phyloP scores from a whole-genome alignment of 2,113 vertebrate species.

The Periophthalmodon schlosseri region DNA sequence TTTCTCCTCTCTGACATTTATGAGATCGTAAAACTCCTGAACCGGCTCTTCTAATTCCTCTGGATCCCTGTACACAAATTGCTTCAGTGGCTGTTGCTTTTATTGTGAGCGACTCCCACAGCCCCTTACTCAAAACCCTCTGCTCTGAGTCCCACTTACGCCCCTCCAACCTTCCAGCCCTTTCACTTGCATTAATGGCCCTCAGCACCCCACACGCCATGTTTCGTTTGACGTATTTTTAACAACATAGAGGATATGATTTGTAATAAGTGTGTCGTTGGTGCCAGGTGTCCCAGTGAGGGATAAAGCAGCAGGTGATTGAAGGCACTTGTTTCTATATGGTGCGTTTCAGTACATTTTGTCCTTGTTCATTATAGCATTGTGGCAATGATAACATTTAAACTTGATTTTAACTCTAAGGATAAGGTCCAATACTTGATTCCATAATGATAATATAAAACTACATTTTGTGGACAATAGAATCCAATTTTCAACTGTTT shows the following conservation, averaged over 20 bases:
- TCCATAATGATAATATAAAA: no score
- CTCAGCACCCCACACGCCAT: constrained; percentile 15
- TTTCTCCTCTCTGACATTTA: constrained; percentile 38
- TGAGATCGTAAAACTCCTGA: constrained; percentile 39
- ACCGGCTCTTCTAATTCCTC: constrained; percentile 36
- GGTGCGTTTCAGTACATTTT: neutral
- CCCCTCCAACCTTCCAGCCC: constrained; percentile 1
- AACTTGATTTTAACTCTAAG: no score
- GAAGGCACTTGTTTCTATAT: neutral
- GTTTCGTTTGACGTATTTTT: constrained; percentile 36
- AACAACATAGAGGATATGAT: constrained; percentile 13
- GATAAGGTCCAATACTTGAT: no score
- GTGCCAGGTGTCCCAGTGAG: constrained; percentile 28
- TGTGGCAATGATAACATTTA: no score
- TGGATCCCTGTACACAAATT: neutral
- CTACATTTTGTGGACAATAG: no score
- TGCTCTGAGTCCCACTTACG: neutral
- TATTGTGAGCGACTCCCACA: neutral
- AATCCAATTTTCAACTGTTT: no score
- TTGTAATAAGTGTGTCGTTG: constrained; percentile 20
- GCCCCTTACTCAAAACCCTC: neutral
- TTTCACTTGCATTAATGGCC: neutral
- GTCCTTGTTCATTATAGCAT: neutral
- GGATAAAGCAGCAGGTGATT: neutral
- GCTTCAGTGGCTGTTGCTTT: constrained; percentile 15